phyloP scores from a whole-genome alignment of 2,797 vertebrate species.

The Coccyzus lansbergi region DNA sequence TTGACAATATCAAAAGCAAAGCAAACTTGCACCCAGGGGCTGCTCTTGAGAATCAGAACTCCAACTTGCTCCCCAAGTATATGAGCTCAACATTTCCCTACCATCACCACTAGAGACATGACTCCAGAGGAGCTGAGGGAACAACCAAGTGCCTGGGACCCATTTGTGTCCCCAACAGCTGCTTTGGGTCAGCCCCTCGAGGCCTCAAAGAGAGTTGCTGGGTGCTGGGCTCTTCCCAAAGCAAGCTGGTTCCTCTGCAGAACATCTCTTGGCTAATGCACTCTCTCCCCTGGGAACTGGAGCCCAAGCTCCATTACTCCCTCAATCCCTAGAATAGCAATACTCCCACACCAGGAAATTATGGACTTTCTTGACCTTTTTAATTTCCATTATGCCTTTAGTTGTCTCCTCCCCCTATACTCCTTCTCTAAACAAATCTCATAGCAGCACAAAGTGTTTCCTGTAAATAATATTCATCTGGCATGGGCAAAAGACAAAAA shows the following conservation, averaged over 20 bases:
- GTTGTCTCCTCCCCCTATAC: constrained; percentile 46
- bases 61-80: background rate
- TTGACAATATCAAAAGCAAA: background rate
- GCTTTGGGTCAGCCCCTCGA: background rate
- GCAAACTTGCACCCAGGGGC: background rate
- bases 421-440: constrained; percentile 53
- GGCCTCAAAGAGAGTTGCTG: background rate
- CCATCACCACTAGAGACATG: rapidly evolving
- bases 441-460: constrained; percentile 38
- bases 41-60: background rate
- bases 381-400: constrained; percentile 51
- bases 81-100: rapidly evolving
- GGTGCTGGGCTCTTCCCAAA: background rate
- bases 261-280: rapidly evolving
- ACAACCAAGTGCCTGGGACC: background rate
- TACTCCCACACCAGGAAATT: constrained; percentile 55
- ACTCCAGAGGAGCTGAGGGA: rapidly evolving
- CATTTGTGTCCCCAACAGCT: background rate
- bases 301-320: background rate
- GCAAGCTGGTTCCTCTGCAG: background rate
- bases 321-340: background rate
- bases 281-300: background rate
- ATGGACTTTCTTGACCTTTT: constrained; percentile 52
- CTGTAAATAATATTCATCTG: constrained; percentile 59
- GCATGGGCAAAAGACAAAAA: background rate